phyloP scores from a whole-genome alignment of 2,888 invertebrate genomes.

The Nephrocerus scutellatus region DNA sequence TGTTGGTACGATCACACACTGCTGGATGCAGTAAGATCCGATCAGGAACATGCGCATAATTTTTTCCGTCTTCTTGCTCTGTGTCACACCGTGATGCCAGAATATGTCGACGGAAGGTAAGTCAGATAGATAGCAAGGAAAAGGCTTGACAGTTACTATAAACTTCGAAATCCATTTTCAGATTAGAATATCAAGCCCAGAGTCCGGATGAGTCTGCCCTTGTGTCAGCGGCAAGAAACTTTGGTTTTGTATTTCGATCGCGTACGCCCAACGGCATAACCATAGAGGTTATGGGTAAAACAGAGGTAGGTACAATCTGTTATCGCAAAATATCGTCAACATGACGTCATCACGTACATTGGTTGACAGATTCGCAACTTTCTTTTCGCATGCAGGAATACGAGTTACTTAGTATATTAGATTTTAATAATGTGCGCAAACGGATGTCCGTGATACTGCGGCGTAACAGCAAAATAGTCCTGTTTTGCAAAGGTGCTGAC shows the following conservation, averaged over 20 bases:
- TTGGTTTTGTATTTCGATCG: conserved; percentile 96
- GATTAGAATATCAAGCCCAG: conserved; percentile 66
- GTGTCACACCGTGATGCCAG: conserved; percentile 99
- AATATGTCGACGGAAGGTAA: conserved; percentile 71
- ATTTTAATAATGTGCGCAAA: conserved; percentile 98
- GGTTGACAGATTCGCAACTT: neutral
- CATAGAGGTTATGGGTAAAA: conserved; percentile 76
- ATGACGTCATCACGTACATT: neutral
- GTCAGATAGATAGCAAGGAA: neutral
- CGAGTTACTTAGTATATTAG: conserved; percentile 93
- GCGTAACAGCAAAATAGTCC: conserved; percentile 70
- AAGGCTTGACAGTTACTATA: neutral
- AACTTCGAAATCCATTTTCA: conserved; percentile 13
- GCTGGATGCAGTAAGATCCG: conserved; percentile 70
- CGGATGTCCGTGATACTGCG: conserved; percentile 95
- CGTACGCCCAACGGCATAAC: conserved; percentile 88
- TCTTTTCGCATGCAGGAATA: conserved; percentile 61
- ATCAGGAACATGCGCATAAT: conserved; percentile 68
- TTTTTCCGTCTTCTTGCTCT: conserved; percentile 91
- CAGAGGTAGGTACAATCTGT: conserved; percentile 51
- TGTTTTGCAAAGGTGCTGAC: conserved; percentile 98
- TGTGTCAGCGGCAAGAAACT: conserved; percentile 95
- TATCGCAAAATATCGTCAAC: neutral
- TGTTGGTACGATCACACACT: conserved; percentile 86
- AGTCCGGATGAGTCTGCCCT: conserved; percentile 97